phyloP scores from a whole-genome alignment of 2,797 vertebrate genomes.

The Lycodopsis pacificus region DNA sequence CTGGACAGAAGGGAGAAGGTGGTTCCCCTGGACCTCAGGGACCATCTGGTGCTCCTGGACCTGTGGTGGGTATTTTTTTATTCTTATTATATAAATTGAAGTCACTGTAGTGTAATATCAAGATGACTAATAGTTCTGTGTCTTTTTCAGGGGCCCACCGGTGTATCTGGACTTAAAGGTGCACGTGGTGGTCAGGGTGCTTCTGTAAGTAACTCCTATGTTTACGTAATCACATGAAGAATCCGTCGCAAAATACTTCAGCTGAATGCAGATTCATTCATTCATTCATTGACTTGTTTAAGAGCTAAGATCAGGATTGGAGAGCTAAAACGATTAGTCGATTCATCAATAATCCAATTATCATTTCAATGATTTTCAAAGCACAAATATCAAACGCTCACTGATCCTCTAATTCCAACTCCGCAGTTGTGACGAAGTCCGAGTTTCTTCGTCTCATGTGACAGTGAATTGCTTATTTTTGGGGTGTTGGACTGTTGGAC shows the following conservation, averaged over 20 bases:
- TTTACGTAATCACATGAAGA: background rate
- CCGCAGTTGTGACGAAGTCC: background rate
- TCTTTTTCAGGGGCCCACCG: conserved; percentile 91
- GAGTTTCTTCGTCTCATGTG: background rate
- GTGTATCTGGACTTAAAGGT: conserved; percentile 94
- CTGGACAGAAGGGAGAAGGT: conserved; percentile 94
- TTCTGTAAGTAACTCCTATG: conserved; percentile 85
- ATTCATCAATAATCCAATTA: background rate
- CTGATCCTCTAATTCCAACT: background rate
- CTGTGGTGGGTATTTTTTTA: conserved; percentile 85
- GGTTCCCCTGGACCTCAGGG: conserved; percentile 94
- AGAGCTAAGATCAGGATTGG: background rate
- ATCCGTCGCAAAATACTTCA: background rate
- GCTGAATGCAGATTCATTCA: background rate
- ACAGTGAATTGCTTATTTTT: background rate
- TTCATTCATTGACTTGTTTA: background rate
- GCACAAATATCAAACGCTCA: background rate
- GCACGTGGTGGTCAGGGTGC: conserved; percentile 95
- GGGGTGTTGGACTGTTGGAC: background rate
- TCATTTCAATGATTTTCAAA: background rate
- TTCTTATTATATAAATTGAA: background rate
- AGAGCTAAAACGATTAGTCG: background rate
- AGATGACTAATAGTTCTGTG: conserved; percentile 16
- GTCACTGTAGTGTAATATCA: background rate
- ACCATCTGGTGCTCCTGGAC: conserved; percentile 94